A percentile compares a stretch with the other conserved stretches of the same genome.
Evolutionary conservation across 2,113 vertebrate genomes (phyloP).

Genomic region (Clarias gariepinus): DNA sequence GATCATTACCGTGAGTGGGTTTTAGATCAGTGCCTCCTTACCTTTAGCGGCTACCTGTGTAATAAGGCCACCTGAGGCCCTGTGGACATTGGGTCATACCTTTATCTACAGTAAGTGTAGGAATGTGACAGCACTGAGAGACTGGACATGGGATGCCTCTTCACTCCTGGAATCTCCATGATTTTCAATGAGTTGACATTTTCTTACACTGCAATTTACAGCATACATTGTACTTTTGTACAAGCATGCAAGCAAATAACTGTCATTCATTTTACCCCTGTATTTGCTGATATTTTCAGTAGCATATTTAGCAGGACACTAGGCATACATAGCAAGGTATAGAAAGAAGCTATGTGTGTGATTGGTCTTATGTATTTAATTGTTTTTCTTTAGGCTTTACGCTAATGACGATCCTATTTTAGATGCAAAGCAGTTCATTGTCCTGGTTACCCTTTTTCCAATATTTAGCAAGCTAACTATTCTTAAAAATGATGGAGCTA

Average conservation of each 20-base stretch:
- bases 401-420: not conserved
- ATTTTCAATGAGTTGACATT: not conserved
- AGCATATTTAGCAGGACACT: not conserved
- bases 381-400: not conserved
- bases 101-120: not conserved
- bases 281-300: not conserved
- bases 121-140: slow-evolving; percentile 18
- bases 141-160: not conserved
- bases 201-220: not conserved
- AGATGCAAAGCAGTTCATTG: not conserved
- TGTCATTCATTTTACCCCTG: not conserved
- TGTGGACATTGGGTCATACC: slow-evolving; percentile 33
- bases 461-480: not conserved
- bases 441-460: not conserved
- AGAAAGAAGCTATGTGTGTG: not conserved
- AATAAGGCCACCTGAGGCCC: slow-evolving; percentile 74
- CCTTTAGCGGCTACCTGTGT: slow-evolving; percentile 59
- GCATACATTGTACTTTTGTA: not conserved
- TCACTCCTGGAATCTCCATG: not conserved
- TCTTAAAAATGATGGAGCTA: not conserved
- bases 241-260: not conserved
- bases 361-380: not conserved
- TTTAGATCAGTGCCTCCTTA: slow-evolving; percentile 50
- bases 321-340: not conserved
- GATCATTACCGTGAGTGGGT: slow-evolving; percentile 52